These are phyloP conservation scores for Aurelia coerulea DNA, from an alignment of 30 jellyfish, hydroid and myxozoan genomes.

Conservation along the genomic window DNA sequence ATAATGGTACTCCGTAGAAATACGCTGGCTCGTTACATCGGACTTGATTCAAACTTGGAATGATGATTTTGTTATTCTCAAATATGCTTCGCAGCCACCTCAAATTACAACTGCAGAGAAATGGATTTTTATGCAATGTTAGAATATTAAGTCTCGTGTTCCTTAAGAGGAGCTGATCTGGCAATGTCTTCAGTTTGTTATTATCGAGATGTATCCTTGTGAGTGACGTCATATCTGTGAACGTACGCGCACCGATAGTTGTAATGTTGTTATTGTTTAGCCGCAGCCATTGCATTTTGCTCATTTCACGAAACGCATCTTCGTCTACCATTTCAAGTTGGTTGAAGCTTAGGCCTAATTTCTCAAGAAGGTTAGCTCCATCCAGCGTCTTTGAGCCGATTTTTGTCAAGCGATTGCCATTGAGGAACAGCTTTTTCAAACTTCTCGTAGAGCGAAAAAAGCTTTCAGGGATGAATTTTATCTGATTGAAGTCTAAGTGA, in stretches of 20 bases:
- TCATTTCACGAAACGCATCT: constrained; percentile 57
- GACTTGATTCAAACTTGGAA: constrained; percentile 68
- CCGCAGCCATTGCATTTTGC: constrained; percentile 48
- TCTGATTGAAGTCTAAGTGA: constrained; percentile 73
- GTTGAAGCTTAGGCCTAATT: constrained; percentile 77
- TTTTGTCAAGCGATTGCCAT: constrained; percentile 62
- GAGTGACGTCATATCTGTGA: constrained; percentile 58
- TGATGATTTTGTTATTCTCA: constrained; percentile 21
- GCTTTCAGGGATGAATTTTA: constrained; percentile 63
- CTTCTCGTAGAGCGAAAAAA: constrained; percentile 39
- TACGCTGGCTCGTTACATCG: constrained; percentile 67
- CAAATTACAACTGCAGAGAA: constrained; percentile 83
- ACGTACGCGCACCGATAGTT: constrained; percentile 59
- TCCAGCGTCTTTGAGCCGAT: constrained; percentile 15
- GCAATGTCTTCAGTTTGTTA: constrained; percentile 69
- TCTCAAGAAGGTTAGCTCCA: constrained; percentile 50
- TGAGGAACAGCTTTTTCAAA: constrained; percentile 62
- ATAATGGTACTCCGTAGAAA: constrained; percentile 59
- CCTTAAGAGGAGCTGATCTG: constrained; percentile 22
- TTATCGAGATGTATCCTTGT: constrained; percentile 79
- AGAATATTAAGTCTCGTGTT: constrained; percentile 51
- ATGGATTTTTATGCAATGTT: constrained; percentile 81
- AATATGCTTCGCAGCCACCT: constrained; percentile 75
- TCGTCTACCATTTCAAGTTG: constrained; percentile 42
- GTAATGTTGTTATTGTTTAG: constrained; percentile 74